A percentile compares a stretch with the other conserved stretches of the same genome.
Evolutionary conservation across 2,113 vertebrate species (phyloP).

Genomic region (Dasyurus viverrinus): DNA sequence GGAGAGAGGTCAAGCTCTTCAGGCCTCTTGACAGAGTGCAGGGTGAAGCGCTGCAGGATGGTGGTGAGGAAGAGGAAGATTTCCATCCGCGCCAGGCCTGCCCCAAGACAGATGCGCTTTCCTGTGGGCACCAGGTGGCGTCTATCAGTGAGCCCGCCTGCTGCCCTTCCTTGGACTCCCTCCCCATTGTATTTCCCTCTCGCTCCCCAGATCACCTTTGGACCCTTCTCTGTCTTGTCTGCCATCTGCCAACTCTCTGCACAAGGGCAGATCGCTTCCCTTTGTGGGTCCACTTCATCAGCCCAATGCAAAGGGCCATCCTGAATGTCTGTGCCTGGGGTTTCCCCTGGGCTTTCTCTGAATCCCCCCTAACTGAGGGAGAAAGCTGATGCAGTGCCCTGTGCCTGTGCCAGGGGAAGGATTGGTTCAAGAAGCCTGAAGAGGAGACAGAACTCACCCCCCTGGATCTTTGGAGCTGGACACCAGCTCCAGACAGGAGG

Average conservation of each 20-base stretch:
- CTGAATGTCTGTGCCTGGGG: background rate
- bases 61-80: slow-evolving; percentile 73
- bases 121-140: slow-evolving; percentile 1
- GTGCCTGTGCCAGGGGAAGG: background rate
- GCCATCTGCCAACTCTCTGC: background rate
- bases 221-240: background rate
- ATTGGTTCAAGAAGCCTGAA: background rate
- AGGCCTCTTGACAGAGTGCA: slow-evolving; percentile 23
- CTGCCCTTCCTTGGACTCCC: background rate
- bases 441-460: too few relatives aligned
- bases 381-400: background rate
- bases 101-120: slow-evolving; percentile 65
- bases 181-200: background rate
- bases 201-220: background rate
- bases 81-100: slow-evolving; percentile 63
- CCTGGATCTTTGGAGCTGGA: too few relatives aligned
- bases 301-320: background rate
- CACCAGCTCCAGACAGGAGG: too few relatives aligned
- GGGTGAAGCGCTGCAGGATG: slow-evolving; percentile 63
- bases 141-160: background rate
- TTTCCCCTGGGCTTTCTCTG: background rate
- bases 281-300: background rate
- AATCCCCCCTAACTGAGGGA: background rate
- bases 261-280: background rate
- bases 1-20: slow-evolving; percentile 52